Evolutionary conservation across 2,797 vertebrate species (phyloP).

Genomic region (Sebastes diploproa): DNA sequence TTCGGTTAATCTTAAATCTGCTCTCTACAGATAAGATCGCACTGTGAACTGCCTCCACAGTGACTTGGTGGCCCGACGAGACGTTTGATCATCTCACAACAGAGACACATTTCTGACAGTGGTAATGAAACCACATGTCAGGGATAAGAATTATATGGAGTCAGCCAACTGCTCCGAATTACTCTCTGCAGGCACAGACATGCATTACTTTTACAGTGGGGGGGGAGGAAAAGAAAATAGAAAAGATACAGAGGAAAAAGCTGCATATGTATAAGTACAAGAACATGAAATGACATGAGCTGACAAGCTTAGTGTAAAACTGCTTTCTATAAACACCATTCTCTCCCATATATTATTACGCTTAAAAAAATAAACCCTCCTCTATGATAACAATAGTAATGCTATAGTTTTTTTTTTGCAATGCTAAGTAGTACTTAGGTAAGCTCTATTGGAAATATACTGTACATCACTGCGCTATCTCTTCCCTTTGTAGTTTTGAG

Average conservation of each 20-base stretch:
- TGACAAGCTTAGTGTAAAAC: constrained; percentile 83
- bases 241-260: constrained; percentile 40
- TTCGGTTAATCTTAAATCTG: constrained; percentile 50
- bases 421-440: constrained; percentile 83
- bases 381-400: constrained; percentile 85
- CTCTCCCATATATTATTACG: constrained; percentile 87
- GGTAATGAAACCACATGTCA: constrained; percentile 47
- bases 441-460: constrained; percentile 83
- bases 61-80: constrained; percentile 38
- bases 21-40: constrained; percentile 49
- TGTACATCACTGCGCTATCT: constrained; percentile 71
- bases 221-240: neutral
- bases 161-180: constrained; percentile 55
- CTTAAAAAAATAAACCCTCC: constrained; percentile 87
- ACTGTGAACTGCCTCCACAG: constrained; percentile 50
- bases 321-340: constrained; percentile 82
- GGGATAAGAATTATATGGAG: constrained; percentile 28
- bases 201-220: constrained; percentile 52
- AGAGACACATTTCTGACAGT: constrained; percentile 62
- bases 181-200: constrained; percentile 67
- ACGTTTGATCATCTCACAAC: constrained; percentile 66
- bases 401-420: constrained; percentile 81
- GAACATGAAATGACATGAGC: constrained; percentile 73
- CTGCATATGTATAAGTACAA: constrained; percentile 71
- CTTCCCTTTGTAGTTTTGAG: constrained; percentile 74